phyloP scores from a whole-genome alignment of 2,113 vertebrate genomes.

The Corvus moneduloides region DNA sequence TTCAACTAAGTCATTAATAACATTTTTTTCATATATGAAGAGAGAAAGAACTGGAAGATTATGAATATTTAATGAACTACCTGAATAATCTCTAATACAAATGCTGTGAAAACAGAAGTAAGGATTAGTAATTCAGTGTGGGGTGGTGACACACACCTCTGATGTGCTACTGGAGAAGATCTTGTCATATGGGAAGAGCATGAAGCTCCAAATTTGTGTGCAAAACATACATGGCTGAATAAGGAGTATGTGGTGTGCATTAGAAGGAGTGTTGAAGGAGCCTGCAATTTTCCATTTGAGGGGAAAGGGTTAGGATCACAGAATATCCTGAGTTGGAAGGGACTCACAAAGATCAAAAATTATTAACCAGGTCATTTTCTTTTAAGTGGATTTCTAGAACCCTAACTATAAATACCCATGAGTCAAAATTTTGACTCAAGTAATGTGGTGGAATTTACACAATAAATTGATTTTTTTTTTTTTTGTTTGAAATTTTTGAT shows the following conservation, averaged over 20 bases:
- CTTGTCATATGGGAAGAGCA: not conserved
- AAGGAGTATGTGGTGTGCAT: not conserved
- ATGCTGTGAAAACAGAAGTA: not conserved
- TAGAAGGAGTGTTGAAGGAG: not conserved
- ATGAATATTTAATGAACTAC: not conserved
- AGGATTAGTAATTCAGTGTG: not conserved
- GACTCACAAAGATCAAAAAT: not conserved
- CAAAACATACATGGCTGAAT: accelerated
- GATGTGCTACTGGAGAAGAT: not conserved
- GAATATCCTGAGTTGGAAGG: not conserved
- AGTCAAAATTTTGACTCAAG: not conserved
- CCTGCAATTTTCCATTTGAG: not conserved
- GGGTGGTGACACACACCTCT: not conserved
- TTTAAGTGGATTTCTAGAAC: not conserved
- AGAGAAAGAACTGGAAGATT: not conserved
- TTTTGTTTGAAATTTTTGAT: not conserved
- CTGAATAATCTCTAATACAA: not conserved
- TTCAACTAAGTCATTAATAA: not conserved
- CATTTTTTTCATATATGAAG: accelerated
- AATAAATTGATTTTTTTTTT: not conserved
- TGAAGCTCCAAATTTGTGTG: not conserved
- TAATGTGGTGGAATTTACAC: accelerated
- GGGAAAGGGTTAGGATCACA: not conserved
- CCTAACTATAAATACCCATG: not conserved
- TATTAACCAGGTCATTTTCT: not conserved